These are phyloP conservation scores for Dicrostonyx torquatus DNA, from an alignment of 2,797 vertebrate genomes.

Conservation along the genomic window DNA sequence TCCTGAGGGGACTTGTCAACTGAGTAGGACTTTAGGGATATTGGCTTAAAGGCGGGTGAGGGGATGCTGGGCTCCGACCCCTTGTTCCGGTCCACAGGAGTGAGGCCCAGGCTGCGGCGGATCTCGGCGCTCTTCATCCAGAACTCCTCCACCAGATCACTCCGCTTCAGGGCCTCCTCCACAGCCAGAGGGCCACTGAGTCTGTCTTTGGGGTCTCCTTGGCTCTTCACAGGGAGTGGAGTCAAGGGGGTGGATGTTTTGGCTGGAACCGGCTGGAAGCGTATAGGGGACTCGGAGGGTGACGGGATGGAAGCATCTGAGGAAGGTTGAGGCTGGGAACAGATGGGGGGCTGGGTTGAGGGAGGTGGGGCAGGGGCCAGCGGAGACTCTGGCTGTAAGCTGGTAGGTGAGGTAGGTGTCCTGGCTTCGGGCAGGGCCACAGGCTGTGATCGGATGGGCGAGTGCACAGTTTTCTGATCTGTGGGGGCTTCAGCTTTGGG, in stretches of 20 bases:
- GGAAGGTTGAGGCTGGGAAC: conserved; percentile 93
- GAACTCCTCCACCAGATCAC: conserved; percentile 96
- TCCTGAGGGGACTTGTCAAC: conserved; percentile 85
- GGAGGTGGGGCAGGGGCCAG: conserved; percentile 74
- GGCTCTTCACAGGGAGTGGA: conserved; percentile 83
- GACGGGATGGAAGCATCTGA: conserved; percentile 90
- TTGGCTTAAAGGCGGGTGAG: conserved; percentile 83
- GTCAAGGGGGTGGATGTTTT: conserved; percentile 92
- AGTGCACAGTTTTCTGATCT: conserved; percentile 79
- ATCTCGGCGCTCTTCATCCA: conserved; percentile 98
- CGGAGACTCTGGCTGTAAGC: conserved; percentile 84
- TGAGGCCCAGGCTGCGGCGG: conserved; percentile 94
- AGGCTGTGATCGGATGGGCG: conserved; percentile 92
- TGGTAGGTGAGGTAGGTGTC: conserved; percentile 84
- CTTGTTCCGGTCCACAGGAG: conserved; percentile 91
- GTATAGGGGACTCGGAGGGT: conserved; percentile 90
- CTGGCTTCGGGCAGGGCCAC: conserved; percentile 88
- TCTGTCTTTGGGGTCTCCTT: conserved; percentile 78
- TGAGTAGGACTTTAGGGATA: conserved; percentile 83
- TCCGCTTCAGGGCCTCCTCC: conserved; percentile 89
- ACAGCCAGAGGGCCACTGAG: conserved; percentile 83
- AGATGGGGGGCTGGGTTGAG: conserved; percentile 90
- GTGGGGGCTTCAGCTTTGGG: conserved; percentile 82
- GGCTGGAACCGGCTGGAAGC: conserved; percentile 92
- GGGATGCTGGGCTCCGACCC: conserved; percentile 86